phyloP scores from a whole-genome alignment of 1,140 invertebrate species.

The Sitobion miscanthi region DNA sequence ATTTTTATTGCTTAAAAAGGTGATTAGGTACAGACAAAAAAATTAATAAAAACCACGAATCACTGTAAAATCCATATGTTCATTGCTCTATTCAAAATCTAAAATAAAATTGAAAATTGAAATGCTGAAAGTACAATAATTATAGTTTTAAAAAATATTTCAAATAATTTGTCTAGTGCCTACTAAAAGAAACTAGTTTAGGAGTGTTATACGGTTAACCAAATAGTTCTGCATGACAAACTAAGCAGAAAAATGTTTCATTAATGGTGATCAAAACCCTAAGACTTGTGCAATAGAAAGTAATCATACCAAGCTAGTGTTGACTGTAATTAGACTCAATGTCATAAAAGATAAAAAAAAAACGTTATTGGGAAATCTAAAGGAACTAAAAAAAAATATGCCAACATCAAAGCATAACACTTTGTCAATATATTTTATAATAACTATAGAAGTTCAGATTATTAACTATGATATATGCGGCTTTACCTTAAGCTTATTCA shows the following conservation, averaged over 20 bases:
- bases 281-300: slow-evolving; percentile 40
- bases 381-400: background rate
- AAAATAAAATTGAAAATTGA: background rate
- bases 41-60: too few species aligned
- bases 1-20: too few species aligned
- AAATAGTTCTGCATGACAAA: slow-evolving; percentile 28
- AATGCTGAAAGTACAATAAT: background rate
- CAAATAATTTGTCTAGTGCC: background rate
- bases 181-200: slow-evolving; percentile 3
- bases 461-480: background rate
- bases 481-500: background rate
- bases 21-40: too few species aligned
- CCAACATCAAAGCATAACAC: background rate
- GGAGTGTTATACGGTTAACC: slow-evolving; percentile 8
- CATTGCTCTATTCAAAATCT: too few species aligned
- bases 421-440: background rate
- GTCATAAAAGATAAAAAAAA: background rate
- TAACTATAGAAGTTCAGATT: background rate
- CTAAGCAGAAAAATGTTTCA: slow-evolving; percentile 15
- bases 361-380: background rate
- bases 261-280: slow-evolving; percentile 8
- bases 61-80: too few species aligned
- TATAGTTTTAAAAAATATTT: background rate
- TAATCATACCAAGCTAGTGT: background rate
- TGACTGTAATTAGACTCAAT: slow-evolving; percentile 20